Conservation (phyloP, 2,797 vertebrate species). For the Phoebastria nigripes region DNA sequence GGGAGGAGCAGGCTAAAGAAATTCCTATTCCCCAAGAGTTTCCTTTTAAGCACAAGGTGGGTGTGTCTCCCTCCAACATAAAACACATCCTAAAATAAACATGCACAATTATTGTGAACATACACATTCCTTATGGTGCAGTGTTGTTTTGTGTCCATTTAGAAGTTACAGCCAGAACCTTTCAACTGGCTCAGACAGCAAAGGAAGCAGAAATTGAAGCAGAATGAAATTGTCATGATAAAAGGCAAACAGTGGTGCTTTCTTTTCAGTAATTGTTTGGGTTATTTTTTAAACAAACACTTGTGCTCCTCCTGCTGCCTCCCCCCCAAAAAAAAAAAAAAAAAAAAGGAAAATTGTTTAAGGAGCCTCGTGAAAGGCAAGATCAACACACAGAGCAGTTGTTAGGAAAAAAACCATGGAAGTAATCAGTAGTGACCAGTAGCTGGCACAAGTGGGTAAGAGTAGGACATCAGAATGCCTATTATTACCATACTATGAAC, state of each 20-base stretch:
- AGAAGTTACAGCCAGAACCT: background rate
- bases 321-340: background rate
- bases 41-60: constrained; percentile 57
- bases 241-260: background rate
- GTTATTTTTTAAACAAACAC: constrained; percentile 4
- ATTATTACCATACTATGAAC: background rate
- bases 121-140: constrained; percentile 4
- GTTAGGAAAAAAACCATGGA: background rate
- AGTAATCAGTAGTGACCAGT: background rate
- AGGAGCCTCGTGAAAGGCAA: background rate
- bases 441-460: background rate
- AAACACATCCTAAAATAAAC: constrained; percentile 60
- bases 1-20: constrained; percentile 65
- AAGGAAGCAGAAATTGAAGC: constrained; percentile 11
- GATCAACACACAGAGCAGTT: background rate
- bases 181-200: background rate
- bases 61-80: constrained; percentile 49
- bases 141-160: background rate
- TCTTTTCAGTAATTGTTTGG: background rate
- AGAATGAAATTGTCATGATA: background rate
- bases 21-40: constrained; percentile 59
- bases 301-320: background rate
- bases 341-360: background rate
- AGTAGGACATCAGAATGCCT: background rate
- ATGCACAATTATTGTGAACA: constrained; percentile 16